Evolutionary conservation across 23 tunicate genomes (phyloP).

Genomic region (Styela plicata): DNA sequence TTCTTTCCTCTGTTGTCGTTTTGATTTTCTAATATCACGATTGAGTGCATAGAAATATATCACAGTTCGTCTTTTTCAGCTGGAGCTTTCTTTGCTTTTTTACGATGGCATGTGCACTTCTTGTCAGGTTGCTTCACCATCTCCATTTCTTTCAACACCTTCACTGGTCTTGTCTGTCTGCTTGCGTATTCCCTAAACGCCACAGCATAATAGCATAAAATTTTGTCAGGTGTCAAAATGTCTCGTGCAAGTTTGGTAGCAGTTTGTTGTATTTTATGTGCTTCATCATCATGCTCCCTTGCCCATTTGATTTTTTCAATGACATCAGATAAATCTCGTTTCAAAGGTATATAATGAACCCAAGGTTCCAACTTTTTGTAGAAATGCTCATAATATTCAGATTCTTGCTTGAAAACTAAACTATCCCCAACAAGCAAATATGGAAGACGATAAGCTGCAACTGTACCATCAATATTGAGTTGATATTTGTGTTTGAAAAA

Average conservation of each 20-base stretch:
- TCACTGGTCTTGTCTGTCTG: conserved; percentile 56
- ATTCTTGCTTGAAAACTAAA: conserved; percentile 88
- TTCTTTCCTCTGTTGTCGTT: too few species aligned
- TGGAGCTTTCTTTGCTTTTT: conserved; percentile 8
- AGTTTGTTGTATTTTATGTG: conserved; percentile 67
- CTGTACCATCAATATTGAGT: conserved; percentile 95
- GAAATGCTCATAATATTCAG: conserved; percentile 95
- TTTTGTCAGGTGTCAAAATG: conserved; percentile 72
- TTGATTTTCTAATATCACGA: too few species aligned
- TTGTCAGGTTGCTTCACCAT: conserved; percentile 62
- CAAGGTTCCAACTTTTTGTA: conserved; percentile 71
- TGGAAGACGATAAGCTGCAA: conserved; percentile 96
- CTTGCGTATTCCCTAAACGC: conserved; percentile 69
- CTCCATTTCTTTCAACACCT: conserved; percentile 61
- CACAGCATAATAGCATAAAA: conserved; percentile 79
- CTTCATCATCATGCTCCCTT: conserved; percentile 75
- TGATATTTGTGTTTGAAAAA: conserved; percentile 96
- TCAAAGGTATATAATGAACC: conserved; percentile 71
- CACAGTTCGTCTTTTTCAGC: conserved; percentile 28
- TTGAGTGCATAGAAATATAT: too few species aligned
- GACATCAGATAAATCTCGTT: conserved; percentile 67
- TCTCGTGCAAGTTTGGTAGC: conserved; percentile 77
- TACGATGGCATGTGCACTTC: conserved; percentile 47
- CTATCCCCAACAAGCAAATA: conserved; percentile 72
- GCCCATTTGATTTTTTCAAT: conserved; percentile 89